These are phyloP conservation scores for Nowickia ferox DNA, from an alignment of 2,888 invertebrate species.

Conservation along the genomic window DNA sequence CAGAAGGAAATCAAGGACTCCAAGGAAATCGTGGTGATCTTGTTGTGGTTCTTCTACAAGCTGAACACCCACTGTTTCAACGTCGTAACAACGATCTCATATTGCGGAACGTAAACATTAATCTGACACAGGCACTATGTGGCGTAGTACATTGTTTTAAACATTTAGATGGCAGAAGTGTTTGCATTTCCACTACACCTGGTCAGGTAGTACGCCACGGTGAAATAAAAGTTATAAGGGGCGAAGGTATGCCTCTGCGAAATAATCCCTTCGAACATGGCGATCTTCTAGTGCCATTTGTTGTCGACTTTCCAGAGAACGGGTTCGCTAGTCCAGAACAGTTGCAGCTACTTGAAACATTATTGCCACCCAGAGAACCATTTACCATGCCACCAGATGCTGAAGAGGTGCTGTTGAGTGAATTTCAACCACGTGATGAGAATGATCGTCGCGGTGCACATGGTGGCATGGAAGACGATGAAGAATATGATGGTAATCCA, in stretches of 20 bases:
- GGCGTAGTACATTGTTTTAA: slow-evolving; percentile 93
- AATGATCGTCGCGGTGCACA: slow-evolving; percentile 63
- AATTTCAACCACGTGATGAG: slow-evolving; percentile 87
- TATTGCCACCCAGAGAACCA: slow-evolving; percentile 89
- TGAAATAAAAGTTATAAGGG: slow-evolving; percentile 89
- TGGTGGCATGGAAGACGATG: slow-evolving; percentile 76
- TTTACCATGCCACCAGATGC: slow-evolving; percentile 90
- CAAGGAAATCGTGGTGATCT: slow-evolving; percentile 94
- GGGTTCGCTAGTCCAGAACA: slow-evolving; percentile 89
- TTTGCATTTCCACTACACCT: slow-evolving; percentile 90
- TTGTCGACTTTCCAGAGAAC: slow-evolving; percentile 92
- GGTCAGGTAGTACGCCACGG: slow-evolving; percentile 94
- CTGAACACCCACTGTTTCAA: slow-evolving; percentile 91
- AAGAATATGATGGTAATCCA: slow-evolving; percentile 76
- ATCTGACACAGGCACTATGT: slow-evolving; percentile 94
- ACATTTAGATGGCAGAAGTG: slow-evolving; percentile 94
- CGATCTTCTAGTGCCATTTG: slow-evolving; percentile 93
- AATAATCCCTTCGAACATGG: slow-evolving; percentile 94
- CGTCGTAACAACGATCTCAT: slow-evolving; percentile 90
- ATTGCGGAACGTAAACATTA: slow-evolving; percentile 88
- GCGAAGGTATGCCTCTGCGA: slow-evolving; percentile 95
- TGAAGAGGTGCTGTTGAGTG: slow-evolving; percentile 92
- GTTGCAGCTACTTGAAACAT: slow-evolving; percentile 88
- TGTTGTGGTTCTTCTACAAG: slow-evolving; percentile 92
- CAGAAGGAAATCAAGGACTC: slow-evolving; percentile 96